Evolutionary conservation across 2,797 vertebrate species (phyloP).

Genomic region (Enteromius argenteus): DNA sequence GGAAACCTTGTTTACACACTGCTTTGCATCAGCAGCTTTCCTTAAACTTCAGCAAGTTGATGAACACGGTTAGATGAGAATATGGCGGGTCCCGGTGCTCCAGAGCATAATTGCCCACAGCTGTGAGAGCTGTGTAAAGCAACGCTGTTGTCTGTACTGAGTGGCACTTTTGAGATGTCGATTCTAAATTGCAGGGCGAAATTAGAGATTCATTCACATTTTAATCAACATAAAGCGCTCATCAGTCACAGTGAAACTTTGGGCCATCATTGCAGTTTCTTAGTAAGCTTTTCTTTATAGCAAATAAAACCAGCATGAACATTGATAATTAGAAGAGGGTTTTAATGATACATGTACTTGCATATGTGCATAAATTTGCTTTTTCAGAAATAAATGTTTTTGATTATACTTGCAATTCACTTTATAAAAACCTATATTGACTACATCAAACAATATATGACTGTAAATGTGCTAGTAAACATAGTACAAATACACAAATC

Average conservation of each 20-base stretch:
- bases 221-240: slow-evolving; percentile 65
- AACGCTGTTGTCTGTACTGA: slow-evolving; percentile 54
- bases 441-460: slow-evolving; percentile 3
- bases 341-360: slow-evolving; percentile 24
- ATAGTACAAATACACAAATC: background rate
- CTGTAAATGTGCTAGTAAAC: background rate
- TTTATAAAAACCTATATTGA: background rate
- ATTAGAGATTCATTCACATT: slow-evolving; percentile 60
- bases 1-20: slow-evolving; percentile 33
- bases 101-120: slow-evolving; percentile 55
- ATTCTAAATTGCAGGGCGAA: slow-evolving; percentile 61
- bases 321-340: slow-evolving; percentile 7
- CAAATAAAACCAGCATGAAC: slow-evolving; percentile 12
- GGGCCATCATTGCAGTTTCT: slow-evolving; percentile 10
- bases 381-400: slow-evolving; percentile 9
- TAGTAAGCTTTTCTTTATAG: slow-evolving; percentile 11
- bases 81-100: slow-evolving; percentile 40
- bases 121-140: slow-evolving; percentile 58
- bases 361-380: background rate
- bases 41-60: slow-evolving; percentile 40
- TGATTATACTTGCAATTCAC: background rate
- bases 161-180: slow-evolving; percentile 63
- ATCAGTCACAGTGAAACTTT: slow-evolving; percentile 50
- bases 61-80: slow-evolving; percentile 44
- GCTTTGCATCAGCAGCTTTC: slow-evolving; percentile 44